Base-by-base conservation (phyloP, 1,140 invertebrate species). In the Tetramorium parvispinum region DNA sequence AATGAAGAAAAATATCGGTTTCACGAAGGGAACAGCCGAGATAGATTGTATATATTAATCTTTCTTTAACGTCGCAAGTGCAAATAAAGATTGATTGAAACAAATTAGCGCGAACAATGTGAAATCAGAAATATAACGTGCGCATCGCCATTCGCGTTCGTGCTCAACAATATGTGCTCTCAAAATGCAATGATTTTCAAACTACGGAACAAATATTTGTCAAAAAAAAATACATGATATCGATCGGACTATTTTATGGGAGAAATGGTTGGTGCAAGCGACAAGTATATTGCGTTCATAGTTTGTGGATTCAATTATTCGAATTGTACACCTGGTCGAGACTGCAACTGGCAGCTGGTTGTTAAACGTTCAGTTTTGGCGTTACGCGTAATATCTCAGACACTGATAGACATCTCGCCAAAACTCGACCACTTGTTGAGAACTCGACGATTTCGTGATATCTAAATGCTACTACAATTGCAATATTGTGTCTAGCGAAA, bases 361-460 rank as follows among this genome's bases (percentile, higher is more conserved):
- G 53, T 13, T 75, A 59, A 83, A 83, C 53, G 24, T 73, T 8
- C 53, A 59, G n/a, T 40, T 40, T 73, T 32, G 43, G 18, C 27
- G 10, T 83, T 49, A 73, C 43, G n/a, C 66, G 53, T 27, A 57
- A 73, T 37, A 73, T 82, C 24, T 73, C 32, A 32, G 11, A 7
- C 57, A 32, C 24, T 83, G 79, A 83, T 75, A 59, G 68, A 83
- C 79, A 75, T 75, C 53, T 83, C 53, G 13, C 68, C 79, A 75
- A 75, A 43, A 46, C 53, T 59, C 68, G 68, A 49, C 53, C 79
- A 83, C 53, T 83, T 75, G 55, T 83, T 83, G 53, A 83, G 18
- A 83, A 83, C 79, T 83, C 61, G 79, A 49, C 57, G 57, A 32
- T 75, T 32, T 49, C n/a, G 53, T 13, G 13, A 43, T 8, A 40